Conservation (phyloP, 2,797 vertebrate species). For the Siniperca scherzeri region DNA sequence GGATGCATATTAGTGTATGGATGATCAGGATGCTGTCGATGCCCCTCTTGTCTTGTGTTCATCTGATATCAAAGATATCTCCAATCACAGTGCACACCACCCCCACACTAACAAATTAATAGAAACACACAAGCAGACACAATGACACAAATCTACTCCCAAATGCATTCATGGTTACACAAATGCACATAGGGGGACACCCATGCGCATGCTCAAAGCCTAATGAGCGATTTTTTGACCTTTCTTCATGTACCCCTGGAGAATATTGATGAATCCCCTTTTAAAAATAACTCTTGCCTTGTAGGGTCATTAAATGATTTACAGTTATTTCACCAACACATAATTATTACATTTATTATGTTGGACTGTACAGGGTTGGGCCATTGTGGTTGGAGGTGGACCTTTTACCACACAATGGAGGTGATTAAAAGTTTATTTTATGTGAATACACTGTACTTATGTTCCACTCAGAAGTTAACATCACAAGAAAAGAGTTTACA, state of each 20-base stretch:
- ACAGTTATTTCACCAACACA: slow-evolving; percentile 84
- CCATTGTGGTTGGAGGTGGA: slow-evolving; percentile 64
- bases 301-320: slow-evolving; percentile 87
- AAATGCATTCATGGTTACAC: slow-evolving; percentile 51
- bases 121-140: slow-evolving; percentile 38
- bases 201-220: slow-evolving; percentile 64
- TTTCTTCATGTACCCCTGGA: slow-evolving; percentile 83
- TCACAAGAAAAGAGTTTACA: slow-evolving; percentile 49
- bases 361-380: slow-evolving; percentile 66
- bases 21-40: slow-evolving; percentile 5
- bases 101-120: slow-evolving; percentile 15
- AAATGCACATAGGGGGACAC: slow-evolving; percentile 40
- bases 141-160: slow-evolving; percentile 44
- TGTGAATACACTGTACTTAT: slow-evolving; percentile 29
- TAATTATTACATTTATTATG: slow-evolving; percentile 87
- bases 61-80: slow-evolving; percentile 8
- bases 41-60: background rate
- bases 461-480: slow-evolving; percentile 43
- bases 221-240: slow-evolving; percentile 87
- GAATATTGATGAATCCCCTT: slow-evolving; percentile 87
- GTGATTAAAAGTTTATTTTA: slow-evolving; percentile 65
- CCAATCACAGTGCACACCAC: background rate
- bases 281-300: slow-evolving; percentile 87
- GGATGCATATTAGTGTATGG: background rate
- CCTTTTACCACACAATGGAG: slow-evolving; percentile 61